Evolutionary conservation across 1,140 invertebrate species (phyloP), one percentile per base, ranked within the genome.

Genomic region (Grapholita molesta): DNA sequence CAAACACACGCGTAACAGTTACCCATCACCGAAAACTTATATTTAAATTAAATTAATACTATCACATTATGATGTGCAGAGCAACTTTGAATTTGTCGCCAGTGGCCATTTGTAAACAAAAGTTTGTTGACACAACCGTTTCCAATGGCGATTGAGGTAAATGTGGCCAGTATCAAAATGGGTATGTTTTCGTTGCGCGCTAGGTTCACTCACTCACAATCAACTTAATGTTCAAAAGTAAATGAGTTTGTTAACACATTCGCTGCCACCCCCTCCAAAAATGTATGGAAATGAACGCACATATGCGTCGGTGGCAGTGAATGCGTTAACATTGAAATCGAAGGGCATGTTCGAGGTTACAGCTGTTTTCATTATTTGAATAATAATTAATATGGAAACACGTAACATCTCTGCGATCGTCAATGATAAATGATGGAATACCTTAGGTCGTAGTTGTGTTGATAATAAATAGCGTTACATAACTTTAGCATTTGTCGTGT

Each of bases 71-170:
- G 48, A n/a, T n/a, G n/a, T n/a, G 42, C 42, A 48, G 71, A 71
- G 33, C 66, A 77, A 85, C 81, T 90, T 90, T 76, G 76, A 87
- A 89, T 85, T 86, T 84, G 68, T 80, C 81, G 76, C 75, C 70
- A 73, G 74, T 79, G 73, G 84, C 84, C 85, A 86, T 88, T 88
- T 83, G 79, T 89, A 87, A 87, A 89, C 79, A 83, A 80, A 77
- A 73, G 78, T 85, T 88, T 88, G 89, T 91, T 91, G 87, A 86
- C 87, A 87, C 75, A 81, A 80, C 83, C 79, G 89, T 91, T 87
- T 81, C 85, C 87, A 91, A 91, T 87, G 73, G 81, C 86, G 74
- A 88, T 86, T 69, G 72, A 82, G 79, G 73, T 66, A 68, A 67
- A 86, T 84, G 80, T 82, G 83, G 86, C 86, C 87, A 89, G 87